A percentile compares a stretch with the other conserved stretches of the same genome.
Evolutionary conservation across 2,113 vertebrate species (phyloP).

Genomic region (Sylvilagus bachmani): DNA sequence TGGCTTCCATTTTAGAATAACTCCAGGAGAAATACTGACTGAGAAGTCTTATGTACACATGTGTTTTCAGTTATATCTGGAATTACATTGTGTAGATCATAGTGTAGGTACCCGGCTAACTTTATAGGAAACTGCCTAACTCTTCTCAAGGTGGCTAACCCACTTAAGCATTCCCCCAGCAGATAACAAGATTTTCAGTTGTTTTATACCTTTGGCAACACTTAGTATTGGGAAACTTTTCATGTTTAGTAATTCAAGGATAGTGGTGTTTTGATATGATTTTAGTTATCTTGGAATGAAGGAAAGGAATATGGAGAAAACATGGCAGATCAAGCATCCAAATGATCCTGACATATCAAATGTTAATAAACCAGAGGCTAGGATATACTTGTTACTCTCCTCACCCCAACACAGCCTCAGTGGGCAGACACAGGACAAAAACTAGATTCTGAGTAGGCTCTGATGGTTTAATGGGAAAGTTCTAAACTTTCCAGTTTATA

Average conservation of each 20-base stretch:
- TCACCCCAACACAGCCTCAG: neutral
- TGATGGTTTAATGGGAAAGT: neutral
- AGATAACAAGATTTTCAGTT: neutral
- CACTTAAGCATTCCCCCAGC: neutral
- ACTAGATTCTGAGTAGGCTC: neutral
- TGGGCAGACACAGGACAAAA: neutral
- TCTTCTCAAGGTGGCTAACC: neutral
- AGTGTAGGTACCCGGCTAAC: neutral
- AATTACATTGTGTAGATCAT: neutral
- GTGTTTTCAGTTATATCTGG: conserved; percentile 5
- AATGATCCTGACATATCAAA: conserved; percentile 9
- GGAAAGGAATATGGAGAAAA: neutral
- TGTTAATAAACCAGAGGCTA: neutral
- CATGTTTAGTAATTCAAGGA: neutral
- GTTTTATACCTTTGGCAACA: neutral
- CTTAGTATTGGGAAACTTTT: neutral
- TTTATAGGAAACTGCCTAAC: neutral
- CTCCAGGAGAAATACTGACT: neutral
- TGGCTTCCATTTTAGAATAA: conserved; percentile 3
- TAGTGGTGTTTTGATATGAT: neutral
- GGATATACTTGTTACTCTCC: neutral
- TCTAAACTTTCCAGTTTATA: neutral
- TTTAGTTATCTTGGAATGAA: neutral
- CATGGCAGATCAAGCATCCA: neutral
- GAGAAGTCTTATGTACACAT: neutral